Evolutionary conservation across 2,888 invertebrate species (phyloP).

Genomic region (Brachylomia viminalis): DNA sequence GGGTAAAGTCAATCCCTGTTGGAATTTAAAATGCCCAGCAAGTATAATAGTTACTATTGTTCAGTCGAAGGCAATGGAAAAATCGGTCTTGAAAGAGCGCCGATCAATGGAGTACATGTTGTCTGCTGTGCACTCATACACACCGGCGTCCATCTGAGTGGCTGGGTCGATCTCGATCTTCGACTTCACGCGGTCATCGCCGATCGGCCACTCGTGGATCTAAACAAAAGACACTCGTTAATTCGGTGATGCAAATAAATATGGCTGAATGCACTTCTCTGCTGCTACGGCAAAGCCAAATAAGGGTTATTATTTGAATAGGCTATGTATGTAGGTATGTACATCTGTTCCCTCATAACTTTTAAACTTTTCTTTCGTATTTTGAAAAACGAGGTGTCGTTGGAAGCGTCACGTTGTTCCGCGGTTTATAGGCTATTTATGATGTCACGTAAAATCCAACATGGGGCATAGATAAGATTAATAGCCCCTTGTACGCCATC

Average conservation of each 20-base stretch:
- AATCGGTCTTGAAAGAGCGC: conserved; percentile 97
- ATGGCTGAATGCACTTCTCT: not conserved
- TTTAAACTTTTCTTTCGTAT: not conserved
- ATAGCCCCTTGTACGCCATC: not conserved
- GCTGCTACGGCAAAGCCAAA: not conserved
- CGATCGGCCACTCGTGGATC: conserved; percentile 97
- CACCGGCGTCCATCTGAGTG: conserved; percentile 98
- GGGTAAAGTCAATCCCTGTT: conserved; percentile 10
- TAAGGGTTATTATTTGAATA: not conserved
- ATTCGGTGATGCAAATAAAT: not conserved
- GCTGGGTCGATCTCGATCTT: conserved; percentile 98
- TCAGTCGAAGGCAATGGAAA: conserved; percentile 96
- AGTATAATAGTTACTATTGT: not conserved
- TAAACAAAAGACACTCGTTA: conserved; percentile 73
- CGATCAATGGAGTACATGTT: conserved; percentile 98
- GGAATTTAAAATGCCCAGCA: conserved; percentile 53
- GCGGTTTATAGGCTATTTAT: not conserved
- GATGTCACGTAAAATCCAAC: not conserved
- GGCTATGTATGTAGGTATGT: not conserved
- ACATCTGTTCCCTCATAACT: not conserved
- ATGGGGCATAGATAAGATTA: not conserved
- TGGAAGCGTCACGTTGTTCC: not conserved
- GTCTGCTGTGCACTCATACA: conserved; percentile 98
- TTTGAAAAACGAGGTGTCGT: not conserved
- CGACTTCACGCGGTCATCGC: conserved; percentile 95